Evolutionary conservation across 2,113 vertebrate genomes (phyloP), one percentile per base, ranked within the genome.

Genomic region (Esox niger): DNA sequence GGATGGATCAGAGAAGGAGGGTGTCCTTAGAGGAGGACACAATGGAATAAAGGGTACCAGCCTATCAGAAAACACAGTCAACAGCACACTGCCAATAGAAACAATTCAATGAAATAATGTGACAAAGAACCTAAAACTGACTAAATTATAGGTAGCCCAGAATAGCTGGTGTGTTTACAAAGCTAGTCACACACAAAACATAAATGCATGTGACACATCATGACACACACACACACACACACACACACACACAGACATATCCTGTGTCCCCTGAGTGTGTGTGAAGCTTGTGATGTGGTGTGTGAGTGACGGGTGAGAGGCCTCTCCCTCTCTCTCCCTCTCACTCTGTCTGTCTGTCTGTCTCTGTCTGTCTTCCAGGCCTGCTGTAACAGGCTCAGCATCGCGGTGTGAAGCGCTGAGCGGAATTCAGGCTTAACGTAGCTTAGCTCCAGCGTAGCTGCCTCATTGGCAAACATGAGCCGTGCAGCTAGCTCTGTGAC

Each of bases 391-490:
- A 49, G 47, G 20, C 46, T 63, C 57, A 47, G 56, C 25, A 17
- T 17, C 9, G 58, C n/a, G 13, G 38, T 4, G 3, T 15, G 5
- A 10, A 43, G 38, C 3, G 15, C n/a, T n/a, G 17, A 43, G 13
- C 3, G 1, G 38, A 10, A 4, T 43, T 43, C 38, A 27, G 64
- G 69, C 15, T 57, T 69, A 54, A 25, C 47, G 27, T 55, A 66
- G 64, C 64, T 58, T 58, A 56, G 55, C 77, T 33, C 15, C n/a
- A 47, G 17, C 15, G 47, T 30, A 54, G 79, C 30, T 20, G 32
- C 32, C 78, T 84, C 75, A 84, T 82, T 83, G 79, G 70, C 66
- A 82, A 87, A 79, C 81, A 84, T 69, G 80, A 83, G 75, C 61
- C 2, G 33, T 63, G 75, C 74, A 62, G 68, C 58, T 29, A 73